These are phyloP conservation scores for Leptinotarsa rubiginosa DNA, from an alignment of 2,888 invertebrate genomes.

Conservation along the genomic window DNA sequence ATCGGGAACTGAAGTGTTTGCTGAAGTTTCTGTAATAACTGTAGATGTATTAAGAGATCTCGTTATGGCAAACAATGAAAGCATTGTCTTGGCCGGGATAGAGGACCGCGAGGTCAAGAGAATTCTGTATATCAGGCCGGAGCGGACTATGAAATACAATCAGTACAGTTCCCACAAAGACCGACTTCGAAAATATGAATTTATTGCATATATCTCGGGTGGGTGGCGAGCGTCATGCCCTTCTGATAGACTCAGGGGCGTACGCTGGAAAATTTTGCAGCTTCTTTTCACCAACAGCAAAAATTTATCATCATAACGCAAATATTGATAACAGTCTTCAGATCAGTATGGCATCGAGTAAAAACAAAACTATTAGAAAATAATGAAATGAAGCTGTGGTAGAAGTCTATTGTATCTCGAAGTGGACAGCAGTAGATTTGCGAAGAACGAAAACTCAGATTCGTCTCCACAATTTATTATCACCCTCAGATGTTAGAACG, in stretches of 20 bases:
- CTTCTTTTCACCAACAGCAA: no score
- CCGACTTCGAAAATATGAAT: conserved; percentile 62
- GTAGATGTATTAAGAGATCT: conserved; percentile 55
- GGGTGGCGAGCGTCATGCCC: conserved; percentile 65
- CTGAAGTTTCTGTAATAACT: conserved; percentile 50
- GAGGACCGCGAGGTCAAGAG: conserved; percentile 53
- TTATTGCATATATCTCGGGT: conserved; percentile 64
- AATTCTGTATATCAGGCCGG: conserved; percentile 38
- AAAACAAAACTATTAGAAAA: no score
- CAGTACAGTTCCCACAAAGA: conserved; percentile 59
- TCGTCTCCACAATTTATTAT: no score
- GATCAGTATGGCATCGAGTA: no score
- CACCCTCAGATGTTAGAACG: no score
- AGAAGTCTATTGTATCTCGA: no score
- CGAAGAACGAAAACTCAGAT: no score
- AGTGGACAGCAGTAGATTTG: no score
- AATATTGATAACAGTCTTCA: no score
- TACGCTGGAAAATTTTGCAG: neutral
- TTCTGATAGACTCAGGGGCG: conserved; percentile 48
- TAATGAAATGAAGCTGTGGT: no score
- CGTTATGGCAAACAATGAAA: conserved; percentile 60
- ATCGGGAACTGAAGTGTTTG: conserved; percentile 45
- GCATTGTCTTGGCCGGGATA: conserved; percentile 57
- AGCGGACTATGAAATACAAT: conserved; percentile 48
- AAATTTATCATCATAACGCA: no score